phyloP scores from a whole-genome alignment of 1,140 invertebrate species.

The Dermatophagoides farinae region DNA sequence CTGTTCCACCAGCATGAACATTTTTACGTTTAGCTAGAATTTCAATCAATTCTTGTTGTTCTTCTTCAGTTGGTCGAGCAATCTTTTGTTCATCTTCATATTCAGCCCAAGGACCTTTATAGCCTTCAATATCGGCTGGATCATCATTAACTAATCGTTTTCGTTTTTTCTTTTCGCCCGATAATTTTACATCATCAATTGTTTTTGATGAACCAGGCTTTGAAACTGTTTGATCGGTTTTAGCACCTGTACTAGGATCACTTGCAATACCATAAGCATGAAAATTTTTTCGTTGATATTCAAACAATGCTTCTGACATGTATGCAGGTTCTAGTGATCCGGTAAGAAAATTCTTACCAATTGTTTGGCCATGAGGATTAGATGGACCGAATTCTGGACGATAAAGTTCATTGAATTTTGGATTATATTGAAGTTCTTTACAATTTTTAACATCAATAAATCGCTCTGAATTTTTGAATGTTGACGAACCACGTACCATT shows the following conservation, averaged over 20 bases:
- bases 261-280: slow-evolving; percentile 29
- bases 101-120: slow-evolving; percentile 89
- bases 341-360: slow-evolving; percentile 64
- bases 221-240: neutral
- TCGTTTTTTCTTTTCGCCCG: slow-evolving; percentile 38
- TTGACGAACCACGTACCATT: neutral
- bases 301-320: slow-evolving; percentile 93
- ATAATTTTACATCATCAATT: slow-evolving; percentile 38
- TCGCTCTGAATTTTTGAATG: neutral
- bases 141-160: slow-evolving; percentile 78
- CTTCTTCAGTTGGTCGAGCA: slow-evolving; percentile 58
- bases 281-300: slow-evolving; percentile 89
- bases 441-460: slow-evolving; percentile 1
- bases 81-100: slow-evolving; percentile 66
- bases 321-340: slow-evolving; percentile 88
- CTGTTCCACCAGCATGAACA: slow-evolving; percentile 30
- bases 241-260: slow-evolving; percentile 27
- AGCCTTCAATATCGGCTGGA: slow-evolving; percentile 77
- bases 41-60: slow-evolving; percentile 77
- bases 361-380: neutral
- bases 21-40: slow-evolving; percentile 55
- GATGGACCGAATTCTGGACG: slow-evolving; percentile 7
- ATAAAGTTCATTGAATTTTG: slow-evolving; percentile 14
- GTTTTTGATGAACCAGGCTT: slow-evolving; percentile 16
- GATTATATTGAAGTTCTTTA: slow-evolving; percentile 13